Percentiles rank a stretch among this genome's conserved stretches.
Evolutionary conservation across 2,888 invertebrate genomes (phyloP).

Genomic region (Epistrophella euchroma): DNA sequence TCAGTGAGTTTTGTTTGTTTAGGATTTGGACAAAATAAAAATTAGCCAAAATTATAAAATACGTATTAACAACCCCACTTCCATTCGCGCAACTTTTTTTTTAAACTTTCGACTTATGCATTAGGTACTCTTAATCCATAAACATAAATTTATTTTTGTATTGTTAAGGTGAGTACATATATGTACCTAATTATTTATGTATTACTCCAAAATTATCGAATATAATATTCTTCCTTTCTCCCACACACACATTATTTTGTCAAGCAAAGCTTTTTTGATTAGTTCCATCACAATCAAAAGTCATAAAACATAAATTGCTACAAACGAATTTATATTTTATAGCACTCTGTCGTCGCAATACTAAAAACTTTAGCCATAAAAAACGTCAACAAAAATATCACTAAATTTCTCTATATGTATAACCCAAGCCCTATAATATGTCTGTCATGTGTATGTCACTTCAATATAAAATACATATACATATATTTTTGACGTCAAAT

Average conservation of each 20-base stretch:
- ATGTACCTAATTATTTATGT: neutral
- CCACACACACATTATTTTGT: neutral
- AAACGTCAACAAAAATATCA: conserved; percentile 48
- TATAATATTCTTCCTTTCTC: neutral
- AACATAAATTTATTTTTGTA: too few relatives aligned
- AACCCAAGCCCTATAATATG: neutral
- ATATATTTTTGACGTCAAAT: conserved; percentile 59
- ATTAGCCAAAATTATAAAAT: too few relatives aligned
- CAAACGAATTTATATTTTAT: conserved; percentile 27
- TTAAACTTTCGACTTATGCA: too few relatives aligned
- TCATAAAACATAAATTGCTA: conserved; percentile 26
- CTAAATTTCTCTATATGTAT: conserved; percentile 13
- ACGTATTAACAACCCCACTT: too few relatives aligned
- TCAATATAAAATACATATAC: conserved; percentile 12
- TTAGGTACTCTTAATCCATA: too few relatives aligned
- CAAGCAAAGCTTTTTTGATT: conserved; percentile 35
- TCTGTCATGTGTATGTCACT: conserved; percentile 51
- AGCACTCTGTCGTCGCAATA: conserved; percentile 2
- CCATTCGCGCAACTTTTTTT: too few relatives aligned
- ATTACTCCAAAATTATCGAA: neutral
- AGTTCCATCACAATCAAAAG: conserved; percentile 3
- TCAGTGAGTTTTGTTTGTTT: too few relatives aligned
- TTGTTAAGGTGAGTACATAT: neutral
- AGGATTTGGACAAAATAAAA: too few relatives aligned
- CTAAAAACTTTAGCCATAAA: conserved; percentile 39